Evolutionary conservation across 2,888 invertebrate genomes (phyloP), one percentile per base, ranked within the genome.

Genomic region (Epicampocera succincta): DNA sequence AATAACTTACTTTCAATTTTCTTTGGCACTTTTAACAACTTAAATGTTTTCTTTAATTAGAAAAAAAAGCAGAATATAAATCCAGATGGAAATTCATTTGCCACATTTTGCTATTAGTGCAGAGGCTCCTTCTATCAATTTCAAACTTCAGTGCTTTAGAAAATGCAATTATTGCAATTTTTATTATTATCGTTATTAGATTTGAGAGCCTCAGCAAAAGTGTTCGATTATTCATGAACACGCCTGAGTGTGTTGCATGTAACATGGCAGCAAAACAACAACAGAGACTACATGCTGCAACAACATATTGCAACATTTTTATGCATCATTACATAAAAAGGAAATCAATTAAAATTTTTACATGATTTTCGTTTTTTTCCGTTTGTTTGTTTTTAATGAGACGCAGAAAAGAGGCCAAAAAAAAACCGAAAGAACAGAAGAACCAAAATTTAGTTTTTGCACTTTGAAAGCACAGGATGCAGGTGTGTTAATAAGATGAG

Each of bases 121-220:
- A 48, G 13, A 12, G 44, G 12, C 61, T 48, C 6, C 19, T 52
- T 54, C 60, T 79, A 73, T 72, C 73, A 77, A 81, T 81, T 81
- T 81, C 68, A 77, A 73, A 81, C 76, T 77, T 73, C 72, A 81
- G 33, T 81, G 81, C 77, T 61, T 73, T 71, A 68, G 72, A 81
- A 76, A 81, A 77, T 77, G 81, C 81, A 81, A 77, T 81, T 77
- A 81, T 77, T 81, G 72, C 72, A 79, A 66, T 60, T 73, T 66
- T 54, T 77, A 54, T 77, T 71, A 40, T 78, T 52, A 38, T 73
- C 52, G 29, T 79, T 72, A 72, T 73, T 72, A 61, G 72, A 72
- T 60, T 44, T 25, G 21, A 48, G 13, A 65, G 54, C 13, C 12
- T 13, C 25, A 29, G 15, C 48, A 71, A 17, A 54, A 63, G 13